Evolutionary conservation across 35 echinoderm and acorn worm genomes (phyloP).

Genomic region (Ptychodera flava): DNA sequence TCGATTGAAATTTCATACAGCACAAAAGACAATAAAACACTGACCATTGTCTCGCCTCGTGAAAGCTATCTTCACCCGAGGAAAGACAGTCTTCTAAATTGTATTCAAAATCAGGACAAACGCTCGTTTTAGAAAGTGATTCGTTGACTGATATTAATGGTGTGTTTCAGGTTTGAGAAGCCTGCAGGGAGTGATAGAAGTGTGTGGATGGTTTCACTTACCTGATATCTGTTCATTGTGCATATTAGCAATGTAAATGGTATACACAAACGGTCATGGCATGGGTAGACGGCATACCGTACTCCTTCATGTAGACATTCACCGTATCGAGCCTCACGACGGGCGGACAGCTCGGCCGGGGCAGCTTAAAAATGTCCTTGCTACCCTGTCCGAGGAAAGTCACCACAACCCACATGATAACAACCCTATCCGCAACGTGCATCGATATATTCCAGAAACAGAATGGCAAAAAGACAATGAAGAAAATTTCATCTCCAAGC

Average conservation of each 20-base stretch:
- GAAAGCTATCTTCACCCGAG: too few relatives aligned
- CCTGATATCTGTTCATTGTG: conserved; percentile 73
- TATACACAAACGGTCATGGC: conserved; percentile 84
- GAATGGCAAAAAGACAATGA: conserved; percentile 75
- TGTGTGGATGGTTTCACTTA: too few relatives aligned
- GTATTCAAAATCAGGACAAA: too few relatives aligned
- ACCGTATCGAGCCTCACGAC: conserved; percentile 68
- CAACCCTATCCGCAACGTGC: conserved; percentile 53
- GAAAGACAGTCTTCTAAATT: too few relatives aligned
- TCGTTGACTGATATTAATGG: too few relatives aligned
- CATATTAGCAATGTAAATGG: conserved; percentile 75
- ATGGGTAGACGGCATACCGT: conserved; percentile 98
- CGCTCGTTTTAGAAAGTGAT: too few relatives aligned
- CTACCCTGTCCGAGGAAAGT: conserved; percentile 85
- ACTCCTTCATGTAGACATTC: conserved; percentile 64
- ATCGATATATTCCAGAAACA: conserved; percentile 64
- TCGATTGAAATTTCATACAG: too few relatives aligned
- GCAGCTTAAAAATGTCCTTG: conserved; percentile 90
- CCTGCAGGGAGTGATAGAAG: too few relatives aligned
- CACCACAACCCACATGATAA: conserved; percentile 73
- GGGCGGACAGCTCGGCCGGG: conserved; percentile 75
- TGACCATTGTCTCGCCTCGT: too few relatives aligned
- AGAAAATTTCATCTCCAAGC: conserved; percentile 87
- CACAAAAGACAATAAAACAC: too few relatives aligned
- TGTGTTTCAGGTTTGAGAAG: too few relatives aligned